Percentiles rank a stretch among this genome's conserved stretches.
Evolutionary conservation across 1,140 invertebrate species (phyloP).

Genomic region (Varroa destructor): DNA sequence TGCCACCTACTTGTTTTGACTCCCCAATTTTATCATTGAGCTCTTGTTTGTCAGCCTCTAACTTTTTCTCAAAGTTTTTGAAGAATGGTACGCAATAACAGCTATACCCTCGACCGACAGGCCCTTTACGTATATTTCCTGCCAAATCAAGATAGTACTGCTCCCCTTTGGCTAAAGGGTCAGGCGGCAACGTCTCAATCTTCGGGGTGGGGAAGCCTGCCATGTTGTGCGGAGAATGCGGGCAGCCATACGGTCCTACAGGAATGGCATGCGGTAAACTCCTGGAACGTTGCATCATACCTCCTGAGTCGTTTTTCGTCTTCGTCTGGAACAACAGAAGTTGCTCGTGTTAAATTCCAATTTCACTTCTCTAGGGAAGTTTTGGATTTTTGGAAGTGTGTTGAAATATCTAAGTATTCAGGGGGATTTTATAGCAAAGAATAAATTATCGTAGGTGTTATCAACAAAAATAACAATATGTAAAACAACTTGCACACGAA

Average conservation of each 20-base stretch:
- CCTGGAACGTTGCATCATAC: constrained; percentile 16
- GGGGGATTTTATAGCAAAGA: no score
- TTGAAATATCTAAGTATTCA: no score
- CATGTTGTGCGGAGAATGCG: constrained; percentile 62
- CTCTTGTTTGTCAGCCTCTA: constrained; percentile 70
- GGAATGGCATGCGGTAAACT: constrained; percentile 3
- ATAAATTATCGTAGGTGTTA: no score
- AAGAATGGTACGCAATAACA: constrained; percentile 70
- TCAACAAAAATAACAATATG: no score
- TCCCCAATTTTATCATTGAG: constrained; percentile 66
- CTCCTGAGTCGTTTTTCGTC: background rate
- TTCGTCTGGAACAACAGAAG: constrained; percentile 33
- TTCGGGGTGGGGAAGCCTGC: constrained; percentile 68
- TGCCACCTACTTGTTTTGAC: constrained; percentile 1
- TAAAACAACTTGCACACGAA: no score
- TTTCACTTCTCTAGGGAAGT: no score
- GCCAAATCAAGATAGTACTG: constrained; percentile 87
- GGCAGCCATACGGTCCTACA: constrained; percentile 66
- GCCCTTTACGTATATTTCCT: constrained; percentile 89
- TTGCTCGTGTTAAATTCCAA: background rate
- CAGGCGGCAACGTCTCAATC: constrained; percentile 64
- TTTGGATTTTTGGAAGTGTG: no score
- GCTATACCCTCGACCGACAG: constrained; percentile 69
- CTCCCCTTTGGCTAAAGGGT: constrained; percentile 70
- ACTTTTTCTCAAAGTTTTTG: constrained; percentile 65